Base-by-base conservation (phyloP, 2,113 vertebrate species). In the Plestiodon gilberti region DNA sequence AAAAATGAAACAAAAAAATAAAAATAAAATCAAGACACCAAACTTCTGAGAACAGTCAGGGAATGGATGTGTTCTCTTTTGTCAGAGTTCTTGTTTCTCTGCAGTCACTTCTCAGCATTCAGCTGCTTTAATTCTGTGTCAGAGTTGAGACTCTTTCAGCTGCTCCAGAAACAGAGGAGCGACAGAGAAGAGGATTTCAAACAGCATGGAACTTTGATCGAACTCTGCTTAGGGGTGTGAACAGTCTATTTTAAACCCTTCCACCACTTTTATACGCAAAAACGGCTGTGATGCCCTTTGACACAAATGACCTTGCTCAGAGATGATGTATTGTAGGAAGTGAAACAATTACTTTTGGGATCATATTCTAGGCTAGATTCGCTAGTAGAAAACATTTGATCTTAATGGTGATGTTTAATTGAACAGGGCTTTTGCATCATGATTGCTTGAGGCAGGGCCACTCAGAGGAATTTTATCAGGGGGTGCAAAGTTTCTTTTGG, bases 321-420 rank as follows among this genome's bases (percentile, higher is more conserved):
- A 76, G 93, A 88, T 89, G 87, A 90, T 81, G 80, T 48, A 65
- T 57, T 81, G 80, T 48, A 65, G 57, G 35, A 86, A 65, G 33
- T 35, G 82, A 91, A 89, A 89, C 93, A 91, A 88, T 91, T 92
- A 86, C 43, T 91, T 93, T 87, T 84, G 4, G 43, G 8, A 48
- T 48, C 43, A 48, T 48, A 8, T n/a, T 80, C 55, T 35, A 76
- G 88, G 52, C 13, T 85, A 82, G 85, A 89, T 87, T 83, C 81
- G 84, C 4, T 79, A 83, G 64, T 81, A 84, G 2, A 23, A 3
- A 90, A 85, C 25, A 2, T 22, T 80, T 73, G 64, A 57, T 55
- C 23, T 64, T 75, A 35, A 74, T 88, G 89, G 48, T 38, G 78
- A 83, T 55, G 67, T 57, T 23, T 20, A 6, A 22, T 64, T 64